Percentiles rank a stretch among this genome's conserved stretches.
phyloP scores from a whole-genome alignment of 2,797 vertebrate genomes.

The Rhodeus uyekii region DNA sequence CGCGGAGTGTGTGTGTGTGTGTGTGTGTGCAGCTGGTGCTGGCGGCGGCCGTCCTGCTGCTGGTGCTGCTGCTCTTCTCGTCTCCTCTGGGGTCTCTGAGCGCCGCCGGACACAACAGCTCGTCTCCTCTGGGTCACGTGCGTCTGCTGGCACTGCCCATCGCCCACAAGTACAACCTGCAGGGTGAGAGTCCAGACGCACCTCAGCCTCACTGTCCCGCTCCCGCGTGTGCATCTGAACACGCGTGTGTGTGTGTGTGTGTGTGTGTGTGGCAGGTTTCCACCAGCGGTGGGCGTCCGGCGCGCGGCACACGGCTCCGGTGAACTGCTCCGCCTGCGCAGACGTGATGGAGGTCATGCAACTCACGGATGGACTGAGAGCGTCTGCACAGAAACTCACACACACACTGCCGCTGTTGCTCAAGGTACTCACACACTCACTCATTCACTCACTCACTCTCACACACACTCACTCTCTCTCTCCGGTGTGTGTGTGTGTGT shows the following conservation, averaged over 20 bases:
- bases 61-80: constrained; percentile 84
- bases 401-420: constrained; percentile 84
- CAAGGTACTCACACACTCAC: constrained; percentile 75
- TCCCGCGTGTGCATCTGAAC: neutral
- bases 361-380: constrained; percentile 67
- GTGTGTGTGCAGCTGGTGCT: constrained; percentile 77
- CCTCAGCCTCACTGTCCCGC: rapidly evolving
- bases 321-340: constrained; percentile 80
- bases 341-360: constrained; percentile 74
- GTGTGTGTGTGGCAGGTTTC: constrained; percentile 66
- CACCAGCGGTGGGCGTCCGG: constrained; percentile 76
- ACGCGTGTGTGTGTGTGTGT: neutral
- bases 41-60: constrained; percentile 82
- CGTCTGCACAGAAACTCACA: constrained; percentile 69
- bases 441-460: neutral
- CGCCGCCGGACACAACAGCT: constrained; percentile 82
- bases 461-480: neutral
- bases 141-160: constrained; percentile 90
- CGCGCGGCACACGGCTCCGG: constrained; percentile 62
- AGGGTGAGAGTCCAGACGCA: constrained; percentile 70
- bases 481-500: neutral
- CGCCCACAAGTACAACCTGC: constrained; percentile 92
- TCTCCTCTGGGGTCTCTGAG: constrained; percentile 82
- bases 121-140: constrained; percentile 85
- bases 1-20: neutral